Percentiles rank a stretch among this genome's conserved stretches.
Conservation (phyloP, 2,797 vertebrate genomes). For the Glyptemys insculpta region DNA sequence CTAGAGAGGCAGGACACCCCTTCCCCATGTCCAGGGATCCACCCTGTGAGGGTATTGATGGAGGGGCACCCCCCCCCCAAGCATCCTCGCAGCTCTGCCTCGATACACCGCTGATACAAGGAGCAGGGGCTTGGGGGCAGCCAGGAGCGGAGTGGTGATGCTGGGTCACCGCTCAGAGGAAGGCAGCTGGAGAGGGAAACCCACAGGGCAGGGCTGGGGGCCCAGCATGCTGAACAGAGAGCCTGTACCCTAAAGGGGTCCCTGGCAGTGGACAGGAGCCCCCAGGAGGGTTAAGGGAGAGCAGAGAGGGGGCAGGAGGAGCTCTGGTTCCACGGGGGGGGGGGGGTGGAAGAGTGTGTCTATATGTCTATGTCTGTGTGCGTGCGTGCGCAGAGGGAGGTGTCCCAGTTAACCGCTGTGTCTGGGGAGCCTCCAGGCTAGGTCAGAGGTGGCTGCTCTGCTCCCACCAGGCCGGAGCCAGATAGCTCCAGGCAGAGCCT, state of each 20-base stretch:
- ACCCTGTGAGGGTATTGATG: neutral
- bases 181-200: neutral
- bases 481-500: neutral
- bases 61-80: neutral
- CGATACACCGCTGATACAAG: neutral
- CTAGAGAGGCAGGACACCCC: slow-evolving; percentile 6
- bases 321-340: slow-evolving; percentile 38
- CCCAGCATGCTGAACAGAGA: neutral
- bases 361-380: neutral
- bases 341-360: neutral
- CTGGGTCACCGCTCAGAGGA: no score
- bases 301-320: slow-evolving; percentile 52
- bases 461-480: neutral
- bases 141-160: neutral
- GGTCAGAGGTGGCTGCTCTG: neutral
- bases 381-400: neutral
- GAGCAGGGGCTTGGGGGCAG: neutral
- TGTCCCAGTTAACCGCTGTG: slow-evolving; percentile 9
- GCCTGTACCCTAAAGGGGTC: neutral
- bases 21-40: neutral
- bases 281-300: neutral
- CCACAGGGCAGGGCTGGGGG: neutral
- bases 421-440: neutral
- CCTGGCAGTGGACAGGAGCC: neutral
- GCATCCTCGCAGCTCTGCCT: neutral